A percentile compares a stretch with the other conserved stretches of the same genome.
phyloP scores from a whole-genome alignment of 2,888 invertebrate species.

The Mimachlamys varia region DNA sequence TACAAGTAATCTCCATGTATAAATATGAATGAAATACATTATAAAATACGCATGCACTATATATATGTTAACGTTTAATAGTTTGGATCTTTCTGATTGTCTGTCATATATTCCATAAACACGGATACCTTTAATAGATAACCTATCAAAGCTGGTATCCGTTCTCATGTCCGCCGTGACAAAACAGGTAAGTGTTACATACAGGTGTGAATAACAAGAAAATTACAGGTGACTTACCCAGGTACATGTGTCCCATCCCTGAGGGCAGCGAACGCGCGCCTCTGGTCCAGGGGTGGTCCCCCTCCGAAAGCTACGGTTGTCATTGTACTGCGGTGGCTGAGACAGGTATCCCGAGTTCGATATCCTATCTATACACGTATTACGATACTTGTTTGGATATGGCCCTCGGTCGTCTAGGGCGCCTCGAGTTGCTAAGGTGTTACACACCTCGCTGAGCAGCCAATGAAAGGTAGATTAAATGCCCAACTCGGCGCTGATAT shows the following conservation, averaged over 20 bases:
- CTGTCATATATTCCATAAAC: background rate
- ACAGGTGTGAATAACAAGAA: background rate
- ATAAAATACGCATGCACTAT: background rate
- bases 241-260: conserved; percentile 80
- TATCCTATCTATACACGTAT: conserved; percentile 39
- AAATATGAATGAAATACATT: conserved; percentile 35
- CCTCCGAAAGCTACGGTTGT: conserved; percentile 79
- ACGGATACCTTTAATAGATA: conserved; percentile 31
- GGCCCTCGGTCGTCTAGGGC: conserved; percentile 63
- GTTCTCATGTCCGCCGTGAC: conserved; percentile 1
- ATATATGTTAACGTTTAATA: background rate
- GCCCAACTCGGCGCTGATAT: conserved; percentile 31
- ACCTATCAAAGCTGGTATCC: background rate
- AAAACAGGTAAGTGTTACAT: background rate
- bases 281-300: conserved; percentile 78
- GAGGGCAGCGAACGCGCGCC: conserved; percentile 77
- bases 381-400: conserved; percentile 52
- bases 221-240: conserved; percentile 72
- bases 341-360: conserved; percentile 5
- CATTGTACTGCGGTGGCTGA: conserved; percentile 66
- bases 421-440: conserved; percentile 68
- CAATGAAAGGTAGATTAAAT: conserved; percentile 47
- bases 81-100: background rate
- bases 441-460: conserved; percentile 46
- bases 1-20: background rate